These are phyloP conservation scores for Electrophaes corylata DNA, from an alignment of 2,888 invertebrate species.

Conservation along the genomic window DNA sequence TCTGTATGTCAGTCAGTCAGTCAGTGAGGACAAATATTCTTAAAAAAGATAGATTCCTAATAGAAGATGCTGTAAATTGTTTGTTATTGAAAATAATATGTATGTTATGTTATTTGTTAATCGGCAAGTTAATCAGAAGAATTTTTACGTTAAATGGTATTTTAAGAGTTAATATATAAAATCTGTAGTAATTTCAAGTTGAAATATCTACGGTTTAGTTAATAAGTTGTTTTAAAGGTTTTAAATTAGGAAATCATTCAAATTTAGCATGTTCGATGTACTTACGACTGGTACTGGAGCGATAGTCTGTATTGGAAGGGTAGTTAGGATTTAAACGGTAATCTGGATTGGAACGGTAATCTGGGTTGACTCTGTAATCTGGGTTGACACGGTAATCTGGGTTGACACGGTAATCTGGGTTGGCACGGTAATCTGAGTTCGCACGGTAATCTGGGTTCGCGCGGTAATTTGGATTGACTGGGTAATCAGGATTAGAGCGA, in stretches of 20 bases:
- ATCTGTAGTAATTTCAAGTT: background rate
- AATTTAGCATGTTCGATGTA: conserved; percentile 4
- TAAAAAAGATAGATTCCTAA: too few relatives aligned
- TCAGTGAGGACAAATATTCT: too few relatives aligned
- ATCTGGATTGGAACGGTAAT: conserved; percentile 12
- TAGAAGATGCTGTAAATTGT: background rate
- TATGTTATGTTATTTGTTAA: background rate
- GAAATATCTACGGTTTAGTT: background rate
- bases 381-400: conserved; percentile 18
- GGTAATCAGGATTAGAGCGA: conserved; percentile 14
- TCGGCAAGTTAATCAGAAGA: too few relatives aligned
- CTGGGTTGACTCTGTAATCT: conserved; percentile 16
- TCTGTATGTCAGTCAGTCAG: too few relatives aligned
- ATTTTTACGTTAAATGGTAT: background rate
- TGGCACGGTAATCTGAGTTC: conserved; percentile 13
- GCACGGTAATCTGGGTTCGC: conserved; percentile 4
- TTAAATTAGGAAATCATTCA: background rate
- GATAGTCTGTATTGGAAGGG: conserved; percentile 15
- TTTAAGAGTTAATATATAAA: too few relatives aligned
- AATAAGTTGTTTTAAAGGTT: background rate
- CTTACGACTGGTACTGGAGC: conserved; percentile 20
- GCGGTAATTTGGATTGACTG: conserved; percentile 13
- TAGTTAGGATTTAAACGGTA: conserved; percentile 15
- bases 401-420: conserved; percentile 10
- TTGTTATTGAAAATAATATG: background rate